phyloP scores from a whole-genome alignment of 2,888 invertebrate genomes.

The Orthosia cruda region DNA sequence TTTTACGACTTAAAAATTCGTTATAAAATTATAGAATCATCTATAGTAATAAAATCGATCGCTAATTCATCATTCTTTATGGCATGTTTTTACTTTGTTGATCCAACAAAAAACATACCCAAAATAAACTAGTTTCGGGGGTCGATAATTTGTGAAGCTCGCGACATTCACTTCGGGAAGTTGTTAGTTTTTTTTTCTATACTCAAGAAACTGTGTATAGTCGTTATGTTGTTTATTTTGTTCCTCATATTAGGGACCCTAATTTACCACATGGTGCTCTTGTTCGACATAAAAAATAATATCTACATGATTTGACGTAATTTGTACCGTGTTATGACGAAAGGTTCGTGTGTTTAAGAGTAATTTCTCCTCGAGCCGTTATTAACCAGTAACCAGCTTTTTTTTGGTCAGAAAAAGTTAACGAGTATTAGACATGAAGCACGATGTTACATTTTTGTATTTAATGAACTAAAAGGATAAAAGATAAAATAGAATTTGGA shows the following conservation, averaged over 20 bases:
- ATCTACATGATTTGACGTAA: slow-evolving; percentile 90
- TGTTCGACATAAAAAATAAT: slow-evolving; percentile 85
- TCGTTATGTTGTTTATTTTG: slow-evolving; percentile 88
- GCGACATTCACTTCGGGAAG: slow-evolving; percentile 81
- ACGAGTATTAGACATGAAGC: slow-evolving; percentile 79
- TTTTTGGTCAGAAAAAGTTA: slow-evolving; percentile 82
- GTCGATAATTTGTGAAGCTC: slow-evolving; percentile 81
- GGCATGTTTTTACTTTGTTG: slow-evolving; percentile 48
- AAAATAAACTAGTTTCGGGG: slow-evolving; percentile 77
- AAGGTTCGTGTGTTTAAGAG: slow-evolving; percentile 88
- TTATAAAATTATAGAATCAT: slow-evolving; percentile 47
- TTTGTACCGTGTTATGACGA: slow-evolving; percentile 88
- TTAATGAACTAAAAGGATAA: slow-evolving; percentile 74
- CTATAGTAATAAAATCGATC: slow-evolving; percentile 56
- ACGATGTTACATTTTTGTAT: slow-evolving; percentile 71
- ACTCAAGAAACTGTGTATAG: slow-evolving; percentile 78
- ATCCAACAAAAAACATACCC: slow-evolving; percentile 55
- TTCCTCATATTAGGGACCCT: slow-evolving; percentile 83
- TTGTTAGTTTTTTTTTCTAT: slow-evolving; percentile 82
- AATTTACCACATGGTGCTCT: slow-evolving; percentile 90
- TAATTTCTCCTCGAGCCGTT: slow-evolving; percentile 85
- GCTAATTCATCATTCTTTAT: slow-evolving; percentile 66
- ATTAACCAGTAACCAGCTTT: slow-evolving; percentile 87
- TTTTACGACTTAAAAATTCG: slow-evolving; percentile 55
- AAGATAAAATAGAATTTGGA: slow-evolving; percentile 58